A percentile compares a stretch with the other conserved stretches of the same genome.
These are phyloP conservation scores for Condylura cristata DNA, from an alignment of 2,113 vertebrate species.

Conservation along the genomic window DNA sequence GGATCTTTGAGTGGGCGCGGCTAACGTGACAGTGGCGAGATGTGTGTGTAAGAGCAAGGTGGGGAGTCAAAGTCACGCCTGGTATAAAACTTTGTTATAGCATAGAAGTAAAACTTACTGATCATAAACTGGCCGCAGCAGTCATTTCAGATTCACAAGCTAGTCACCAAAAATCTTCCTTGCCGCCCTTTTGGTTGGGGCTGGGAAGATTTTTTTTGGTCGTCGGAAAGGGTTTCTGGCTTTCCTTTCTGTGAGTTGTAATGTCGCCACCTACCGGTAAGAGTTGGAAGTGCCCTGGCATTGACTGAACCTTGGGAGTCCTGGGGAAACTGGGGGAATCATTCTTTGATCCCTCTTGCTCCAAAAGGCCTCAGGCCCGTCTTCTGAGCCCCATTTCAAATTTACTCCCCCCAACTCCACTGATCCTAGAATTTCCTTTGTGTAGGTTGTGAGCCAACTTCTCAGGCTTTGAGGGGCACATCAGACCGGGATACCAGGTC, in stretches of 20 bases:
- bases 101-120: not conserved
- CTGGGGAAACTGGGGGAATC: rapidly evolving
- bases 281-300: not conserved
- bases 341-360: no score
- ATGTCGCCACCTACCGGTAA: conserved; percentile 64
- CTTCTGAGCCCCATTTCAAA: not conserved
- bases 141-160: not conserved
- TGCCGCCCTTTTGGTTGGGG: not conserved
- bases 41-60: not conserved
- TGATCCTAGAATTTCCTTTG: not conserved
- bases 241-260: not conserved
- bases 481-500: not conserved
- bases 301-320: not conserved
- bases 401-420: not conserved
- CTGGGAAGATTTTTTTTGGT: not conserved
- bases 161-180: not conserved
- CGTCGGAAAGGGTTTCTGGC: not conserved
- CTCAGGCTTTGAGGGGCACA: not conserved
- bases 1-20: not conserved
- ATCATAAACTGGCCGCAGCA: not conserved
- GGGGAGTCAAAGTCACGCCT: not conserved
- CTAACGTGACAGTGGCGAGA: not conserved
- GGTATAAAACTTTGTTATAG: conserved; percentile 11
- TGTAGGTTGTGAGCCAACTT: not conserved
- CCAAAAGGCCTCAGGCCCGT: not conserved